Evolutionary conservation across 2,888 invertebrate species (phyloP).

Genomic region (Aphidius colemani): DNA sequence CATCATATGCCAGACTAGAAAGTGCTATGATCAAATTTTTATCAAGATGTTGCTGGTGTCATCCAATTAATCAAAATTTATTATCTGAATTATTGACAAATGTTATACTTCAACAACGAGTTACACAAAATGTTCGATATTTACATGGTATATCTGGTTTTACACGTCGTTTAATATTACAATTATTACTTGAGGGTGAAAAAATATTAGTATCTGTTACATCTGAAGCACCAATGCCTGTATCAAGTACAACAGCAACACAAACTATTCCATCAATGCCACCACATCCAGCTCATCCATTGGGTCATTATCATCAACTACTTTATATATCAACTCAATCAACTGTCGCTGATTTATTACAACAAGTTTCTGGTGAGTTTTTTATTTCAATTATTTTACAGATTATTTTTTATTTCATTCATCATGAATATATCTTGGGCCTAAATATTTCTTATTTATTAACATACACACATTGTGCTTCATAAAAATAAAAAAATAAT

Average conservation of each 20-base stretch:
- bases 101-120: constrained; percentile 70
- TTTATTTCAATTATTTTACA: not conserved
- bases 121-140: constrained; percentile 55
- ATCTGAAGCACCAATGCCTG: constrained; percentile 54
- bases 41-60: constrained; percentile 82
- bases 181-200: constrained; percentile 85
- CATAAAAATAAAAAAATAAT: too few relatives aligned
- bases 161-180: constrained; percentile 82
- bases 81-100: constrained; percentile 80
- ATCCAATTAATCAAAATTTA: constrained; percentile 81
- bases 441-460: too few relatives aligned
- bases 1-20: constrained; percentile 64
- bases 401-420: constrained; percentile 11
- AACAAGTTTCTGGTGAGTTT: constrained; percentile 61
- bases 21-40: constrained; percentile 82
- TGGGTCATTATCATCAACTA: constrained; percentile 74
- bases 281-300: constrained; percentile 74
- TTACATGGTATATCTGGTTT: constrained; percentile 80
- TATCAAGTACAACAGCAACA: constrained; percentile 44
- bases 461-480: too few relatives aligned
- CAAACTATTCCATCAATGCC: constrained; percentile 51
- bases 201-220: constrained; percentile 77
- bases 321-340: constrained; percentile 77
- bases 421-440: constrained; percentile 3
- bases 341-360: constrained; percentile 75